Evolutionary conservation across 2,888 invertebrate species (phyloP).

Genomic region (Germaria angustata): DNA sequence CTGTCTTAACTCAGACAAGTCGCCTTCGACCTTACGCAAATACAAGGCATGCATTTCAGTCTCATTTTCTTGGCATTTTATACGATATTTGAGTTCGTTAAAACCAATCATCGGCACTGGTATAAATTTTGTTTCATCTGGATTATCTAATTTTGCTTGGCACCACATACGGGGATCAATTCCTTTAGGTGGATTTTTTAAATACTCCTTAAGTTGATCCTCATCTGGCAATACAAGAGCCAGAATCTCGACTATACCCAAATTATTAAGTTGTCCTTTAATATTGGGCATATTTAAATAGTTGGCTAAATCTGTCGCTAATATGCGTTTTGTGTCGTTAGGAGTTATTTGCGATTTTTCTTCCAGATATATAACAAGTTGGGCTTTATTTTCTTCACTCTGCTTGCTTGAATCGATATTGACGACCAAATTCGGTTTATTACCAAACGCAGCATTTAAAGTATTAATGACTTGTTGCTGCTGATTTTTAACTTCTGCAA

Average conservation of each 20-base stretch:
- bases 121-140: conserved; percentile 92
- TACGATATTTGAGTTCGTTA: conserved; percentile 87
- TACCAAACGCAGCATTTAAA: conserved; percentile 87
- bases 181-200: conserved; percentile 94
- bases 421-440: conserved; percentile 90
- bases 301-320: conserved; percentile 86
- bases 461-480: conserved; percentile 86
- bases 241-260: conserved; percentile 86
- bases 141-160: conserved; percentile 97
- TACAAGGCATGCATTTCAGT: conserved; percentile 90
- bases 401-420: conserved; percentile 89
- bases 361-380: conserved; percentile 87
- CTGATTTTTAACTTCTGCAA: conserved; percentile 87
- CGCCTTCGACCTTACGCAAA: conserved; percentile 88
- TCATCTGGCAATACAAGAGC: conserved; percentile 89
- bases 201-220: conserved; percentile 90
- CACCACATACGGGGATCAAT: conserved; percentile 96
- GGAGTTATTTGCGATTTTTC: conserved; percentile 84
- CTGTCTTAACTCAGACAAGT: conserved; percentile 88
- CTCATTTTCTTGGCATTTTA: conserved; percentile 91
- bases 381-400: conserved; percentile 88
- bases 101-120: conserved; percentile 98
- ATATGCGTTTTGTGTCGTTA: conserved; percentile 85
- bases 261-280: conserved; percentile 86
- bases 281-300: conserved; percentile 87